Base-by-base conservation (phyloP, 2,888 invertebrate genomes). In the Ceramica pisi region DNA sequence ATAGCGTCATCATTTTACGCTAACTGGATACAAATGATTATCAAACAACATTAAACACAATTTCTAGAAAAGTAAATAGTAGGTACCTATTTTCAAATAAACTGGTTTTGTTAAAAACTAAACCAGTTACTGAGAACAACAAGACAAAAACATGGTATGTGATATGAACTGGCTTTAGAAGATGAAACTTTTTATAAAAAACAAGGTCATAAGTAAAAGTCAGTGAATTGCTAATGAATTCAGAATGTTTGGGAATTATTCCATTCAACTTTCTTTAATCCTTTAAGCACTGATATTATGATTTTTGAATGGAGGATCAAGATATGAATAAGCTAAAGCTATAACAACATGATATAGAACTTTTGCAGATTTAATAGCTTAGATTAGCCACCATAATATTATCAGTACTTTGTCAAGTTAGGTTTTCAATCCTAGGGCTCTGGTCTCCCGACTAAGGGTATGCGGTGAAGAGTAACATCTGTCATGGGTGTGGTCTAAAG, bases 141-240 rank as follows among this genome's bases (percentile, higher is more conserved):
- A 53, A 44, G 14, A 26, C 1, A 46, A 38, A 56, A 19, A 38
- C 19, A 26, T 41, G 21, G 23, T 46, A 44, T 21, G 14, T 38
- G 31, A 19, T 16, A 14, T 14, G n/a, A 10, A 10, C 16, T 16
- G 8, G 23, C 44, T 35, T 44, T 63, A 72, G 10, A n/a, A 53
- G 12, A 38, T 1, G 4, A 64, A 41, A 19, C 44, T 46, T 46
- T 19, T 16, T 14, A 46, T 6, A 46, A 46, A 46, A 19, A 41
- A 31, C 23, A 21, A 31, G 59, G 65, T 51, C 75, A 55, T 31
- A 55, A 44, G 75, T 66, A 48, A 73, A 75, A 75, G 46, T 46
- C 46, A 46, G 46, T 1, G 1, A n/a, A 41, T 26, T 51, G 12
- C 6, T 59, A 46, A 64, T 50, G 26, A n/a, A 51, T 38, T 23